Base-by-base conservation (phyloP, 2,797 vertebrate genomes). In the Emys orbicularis region DNA sequence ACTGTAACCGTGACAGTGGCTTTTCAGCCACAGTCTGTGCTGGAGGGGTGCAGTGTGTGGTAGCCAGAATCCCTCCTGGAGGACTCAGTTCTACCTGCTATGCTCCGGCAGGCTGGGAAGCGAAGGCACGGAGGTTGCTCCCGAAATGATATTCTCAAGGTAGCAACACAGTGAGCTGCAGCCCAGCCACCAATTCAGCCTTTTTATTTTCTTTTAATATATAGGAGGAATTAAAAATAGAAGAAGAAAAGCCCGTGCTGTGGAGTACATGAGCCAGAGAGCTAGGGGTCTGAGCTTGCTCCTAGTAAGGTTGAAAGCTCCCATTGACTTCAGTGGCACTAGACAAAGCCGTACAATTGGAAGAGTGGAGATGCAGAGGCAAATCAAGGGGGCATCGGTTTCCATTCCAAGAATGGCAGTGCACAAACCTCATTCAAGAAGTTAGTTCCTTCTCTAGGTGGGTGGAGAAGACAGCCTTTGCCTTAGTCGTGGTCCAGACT, bases 121-220 rank as follows among this genome's bases (percentile, higher is more conserved):
- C 47, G 85, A 41, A 4, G 27, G 18, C 34, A 0, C 12, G 44
- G 0, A 0, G 4, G 3, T 0, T 41, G 13, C 6, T 44, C 49
- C 50, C 11, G 0, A 0, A 79, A 44, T 3, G 27, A 7, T 80
- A 53, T 72, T 72, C 11, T 41, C 37, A 72, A 23, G 16, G 68
- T 11, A 23, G 18, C 34, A 72, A 23, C 18, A 21, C 34, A 11
- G 34, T 12, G 68, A 41, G 19, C 68, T 72, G 11, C 21, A 41
- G 21, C 37, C 68, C 37, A 72, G 37, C n/a, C 11, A 37, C 19
- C 68, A 37, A 23, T 7, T 68, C 18, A 11, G 65, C 65, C 34
- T 37, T 68, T 68, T 37, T 37, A 5, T 34, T 37, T 68, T 9
- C 34, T 9, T 37, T 37, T 37, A 37, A 21, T 21, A 31, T 74